These are phyloP conservation scores for Tachystola acroxantha DNA, from an alignment of 2,888 invertebrate genomes.

Conservation along the genomic window DNA sequence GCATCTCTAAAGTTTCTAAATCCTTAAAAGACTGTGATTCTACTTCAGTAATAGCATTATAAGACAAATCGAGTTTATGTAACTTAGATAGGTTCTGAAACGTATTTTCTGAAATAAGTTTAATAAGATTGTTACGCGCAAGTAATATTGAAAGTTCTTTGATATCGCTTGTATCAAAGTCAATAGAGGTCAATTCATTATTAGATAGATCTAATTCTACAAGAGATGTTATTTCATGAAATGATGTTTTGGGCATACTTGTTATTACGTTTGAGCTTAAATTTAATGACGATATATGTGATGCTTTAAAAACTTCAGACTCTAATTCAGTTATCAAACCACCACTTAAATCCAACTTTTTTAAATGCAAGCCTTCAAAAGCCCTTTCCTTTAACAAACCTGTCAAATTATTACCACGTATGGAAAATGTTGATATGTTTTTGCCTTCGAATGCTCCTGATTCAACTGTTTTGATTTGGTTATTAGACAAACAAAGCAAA, in stretches of 20 bases:
- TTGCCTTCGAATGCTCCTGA: slow-evolving; percentile 7
- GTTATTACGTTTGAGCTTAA: slow-evolving; percentile 7
- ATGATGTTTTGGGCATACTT: slow-evolving; percentile 1
- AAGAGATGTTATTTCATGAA: slow-evolving; percentile 1
- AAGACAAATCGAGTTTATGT: slow-evolving; percentile 4
- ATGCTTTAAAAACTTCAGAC: slow-evolving; percentile 2
- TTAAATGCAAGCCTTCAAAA: slow-evolving; percentile 1
- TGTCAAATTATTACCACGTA: slow-evolving; percentile 2
- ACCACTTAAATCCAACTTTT: slow-evolving; percentile 4
- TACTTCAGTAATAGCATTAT: slow-evolving; percentile 6
- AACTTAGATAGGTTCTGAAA: slow-evolving; percentile 1
- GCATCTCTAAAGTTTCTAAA: slow-evolving; percentile 8
- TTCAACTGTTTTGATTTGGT: slow-evolving; percentile 7
- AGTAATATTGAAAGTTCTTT: neutral
- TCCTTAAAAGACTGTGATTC: slow-evolving; percentile 13
- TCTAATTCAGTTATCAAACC: slow-evolving; percentile 5
- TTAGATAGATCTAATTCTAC: slow-evolving; percentile 7
- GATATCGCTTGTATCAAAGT: slow-evolving; percentile 4
- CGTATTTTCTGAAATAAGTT: neutral
- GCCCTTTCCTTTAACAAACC: slow-evolving; percentile 1
- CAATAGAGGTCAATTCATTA: slow-evolving; percentile 3
- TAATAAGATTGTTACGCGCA: neutral
- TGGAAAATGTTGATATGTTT: slow-evolving; percentile 1
- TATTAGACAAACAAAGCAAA: neutral
- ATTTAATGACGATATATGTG: slow-evolving; percentile 2